Conservation (phyloP, 1,140 invertebrate genomes). For the Pinna nobilis region DNA sequence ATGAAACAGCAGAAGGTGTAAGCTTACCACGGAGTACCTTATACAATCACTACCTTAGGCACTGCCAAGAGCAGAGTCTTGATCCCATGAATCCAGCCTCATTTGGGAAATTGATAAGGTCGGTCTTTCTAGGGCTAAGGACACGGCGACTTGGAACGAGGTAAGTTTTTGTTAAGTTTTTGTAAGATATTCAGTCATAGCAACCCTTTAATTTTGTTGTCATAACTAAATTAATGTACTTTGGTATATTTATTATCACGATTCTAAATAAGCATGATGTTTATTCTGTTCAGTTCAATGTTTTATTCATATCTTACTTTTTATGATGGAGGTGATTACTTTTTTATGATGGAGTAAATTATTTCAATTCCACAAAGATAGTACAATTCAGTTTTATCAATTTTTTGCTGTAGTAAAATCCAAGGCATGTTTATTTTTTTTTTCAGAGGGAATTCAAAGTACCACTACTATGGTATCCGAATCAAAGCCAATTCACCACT, state of each 20-base stretch:
- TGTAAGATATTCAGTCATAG: too few species aligned
- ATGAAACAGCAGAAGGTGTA: conserved; percentile 98
- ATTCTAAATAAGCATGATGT: too few species aligned
- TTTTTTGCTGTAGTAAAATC: background rate
- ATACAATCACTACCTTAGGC: conserved; percentile 96
- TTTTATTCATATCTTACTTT: too few species aligned
- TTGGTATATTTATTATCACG: too few species aligned
- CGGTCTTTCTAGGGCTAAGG: conserved; percentile 95
- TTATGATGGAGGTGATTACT: too few species aligned
- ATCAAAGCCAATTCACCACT: conserved; percentile 92
- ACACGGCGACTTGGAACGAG: conserved; percentile 95
- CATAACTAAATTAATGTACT: too few species aligned
- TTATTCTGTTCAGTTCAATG: too few species aligned
- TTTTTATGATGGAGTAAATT: too few species aligned
- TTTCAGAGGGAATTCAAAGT: conserved; percentile 98
- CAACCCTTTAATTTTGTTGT: too few species aligned
- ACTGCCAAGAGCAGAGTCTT: conserved; percentile 94
- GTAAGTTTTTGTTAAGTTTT: too few species aligned
- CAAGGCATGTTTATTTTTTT: conserved; percentile 4
- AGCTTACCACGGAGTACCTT: conserved; percentile 96
- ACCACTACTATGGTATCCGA: conserved; percentile 99
- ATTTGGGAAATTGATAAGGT: conserved; percentile 98
- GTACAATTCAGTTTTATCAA: background rate
- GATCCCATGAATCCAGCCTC: conserved; percentile 99
- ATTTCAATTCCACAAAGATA: background rate